phyloP scores from a whole-genome alignment of 2,888 invertebrate genomes.

The Flabesymbios commensalis region DNA sequence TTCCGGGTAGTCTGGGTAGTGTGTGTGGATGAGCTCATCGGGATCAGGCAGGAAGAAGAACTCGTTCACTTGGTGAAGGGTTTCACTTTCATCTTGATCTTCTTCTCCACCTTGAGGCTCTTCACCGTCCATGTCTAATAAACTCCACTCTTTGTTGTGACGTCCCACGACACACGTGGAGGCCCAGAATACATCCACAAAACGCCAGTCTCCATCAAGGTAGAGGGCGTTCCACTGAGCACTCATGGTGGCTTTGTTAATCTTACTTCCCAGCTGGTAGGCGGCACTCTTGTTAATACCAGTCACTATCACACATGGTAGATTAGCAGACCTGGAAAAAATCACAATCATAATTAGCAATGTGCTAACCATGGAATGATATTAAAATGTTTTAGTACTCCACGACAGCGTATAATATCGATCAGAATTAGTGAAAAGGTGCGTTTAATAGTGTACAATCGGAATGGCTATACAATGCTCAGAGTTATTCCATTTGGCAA shows the following conservation, averaged over 20 bases:
- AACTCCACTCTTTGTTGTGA: slow-evolving; percentile 49
- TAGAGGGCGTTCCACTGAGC: slow-evolving; percentile 60
- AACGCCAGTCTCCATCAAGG: slow-evolving; percentile 52
- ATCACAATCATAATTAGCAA: no score
- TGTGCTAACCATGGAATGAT: no score
- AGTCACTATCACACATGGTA: slow-evolving; percentile 52
- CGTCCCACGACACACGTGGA: slow-evolving; percentile 52
- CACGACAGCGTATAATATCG: background rate
- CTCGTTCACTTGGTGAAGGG: slow-evolving; percentile 53
- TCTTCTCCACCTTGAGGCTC: slow-evolving; percentile 38
- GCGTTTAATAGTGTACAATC: background rate
- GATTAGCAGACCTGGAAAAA: slow-evolving; percentile 47
- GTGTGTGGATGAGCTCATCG: slow-evolving; percentile 52
- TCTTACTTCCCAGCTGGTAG: slow-evolving; percentile 48
- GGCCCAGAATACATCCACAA: slow-evolving; percentile 58
- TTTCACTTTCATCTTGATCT: slow-evolving; percentile 41
- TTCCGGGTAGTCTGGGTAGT: slow-evolving; percentile 50
- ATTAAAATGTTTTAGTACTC: no score
- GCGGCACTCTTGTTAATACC: slow-evolving; percentile 59
- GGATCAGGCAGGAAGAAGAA: slow-evolving; percentile 58
- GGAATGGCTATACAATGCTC: no score
- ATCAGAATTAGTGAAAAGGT: background rate
- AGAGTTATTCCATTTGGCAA: no score
- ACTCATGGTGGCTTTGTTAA: slow-evolving; percentile 48
- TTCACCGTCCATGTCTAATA: slow-evolving; percentile 48